These are phyloP conservation scores for Rhea pennata DNA, from an alignment of 2,113 vertebrate species.

Conservation along the genomic window DNA sequence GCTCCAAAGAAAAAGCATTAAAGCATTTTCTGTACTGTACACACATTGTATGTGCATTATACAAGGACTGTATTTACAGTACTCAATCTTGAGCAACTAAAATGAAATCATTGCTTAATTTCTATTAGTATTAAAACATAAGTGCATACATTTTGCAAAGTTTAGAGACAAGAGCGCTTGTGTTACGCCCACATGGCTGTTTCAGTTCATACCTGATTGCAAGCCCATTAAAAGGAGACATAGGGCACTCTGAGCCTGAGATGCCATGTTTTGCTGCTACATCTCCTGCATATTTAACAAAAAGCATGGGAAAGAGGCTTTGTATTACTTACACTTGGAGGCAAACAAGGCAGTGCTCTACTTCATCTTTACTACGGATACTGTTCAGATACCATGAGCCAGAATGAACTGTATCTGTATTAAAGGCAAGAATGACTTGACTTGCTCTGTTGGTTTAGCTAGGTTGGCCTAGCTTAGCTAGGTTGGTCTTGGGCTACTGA, in stretches of 20 bases:
- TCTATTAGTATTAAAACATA: neutral
- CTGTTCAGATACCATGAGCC: neutral
- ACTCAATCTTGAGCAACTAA: conserved; percentile 9
- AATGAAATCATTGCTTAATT: neutral
- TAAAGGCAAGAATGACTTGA: neutral
- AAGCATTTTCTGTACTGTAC: neutral
- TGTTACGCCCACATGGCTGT: neutral
- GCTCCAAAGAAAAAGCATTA: neutral
- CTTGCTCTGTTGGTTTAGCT: neutral
- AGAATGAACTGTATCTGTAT: neutral
- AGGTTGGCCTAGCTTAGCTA: fast-evolving
- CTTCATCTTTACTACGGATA: neutral
- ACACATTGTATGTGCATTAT: neutral
- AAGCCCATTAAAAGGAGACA: neutral
- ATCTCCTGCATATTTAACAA: neutral
- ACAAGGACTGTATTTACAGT: conserved; percentile 27
- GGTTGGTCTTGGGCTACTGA: neutral
- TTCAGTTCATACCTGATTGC: neutral
- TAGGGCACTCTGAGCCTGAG: neutral
- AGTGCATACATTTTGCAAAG: neutral
- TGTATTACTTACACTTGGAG: neutral
- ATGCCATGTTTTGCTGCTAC: neutral
- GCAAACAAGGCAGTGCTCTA: neutral
- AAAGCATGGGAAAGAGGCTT: neutral
- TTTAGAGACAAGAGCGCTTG: neutral